phyloP scores from a whole-genome alignment of 2,797 vertebrate species.

The Glyptemys insculpta region DNA sequence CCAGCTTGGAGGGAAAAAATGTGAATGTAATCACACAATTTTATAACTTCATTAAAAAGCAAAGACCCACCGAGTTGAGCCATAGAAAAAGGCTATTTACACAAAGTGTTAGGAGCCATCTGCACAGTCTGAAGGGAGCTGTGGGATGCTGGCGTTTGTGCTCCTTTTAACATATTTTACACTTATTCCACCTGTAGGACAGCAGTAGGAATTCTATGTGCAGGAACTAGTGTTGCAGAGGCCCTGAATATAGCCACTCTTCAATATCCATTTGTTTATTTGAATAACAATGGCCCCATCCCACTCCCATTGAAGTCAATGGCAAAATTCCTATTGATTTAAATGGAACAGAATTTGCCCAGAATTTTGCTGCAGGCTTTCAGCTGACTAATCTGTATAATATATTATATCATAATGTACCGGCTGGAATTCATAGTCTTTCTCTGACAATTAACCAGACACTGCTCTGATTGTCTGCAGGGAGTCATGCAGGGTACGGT shows the following conservation, averaged over 20 bases:
- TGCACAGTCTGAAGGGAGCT: not conserved
- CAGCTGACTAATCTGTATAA: not conserved
- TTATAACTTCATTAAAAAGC: not conserved
- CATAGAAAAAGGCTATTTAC: not conserved
- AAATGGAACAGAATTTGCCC: not conserved
- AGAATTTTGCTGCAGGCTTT: not conserved
- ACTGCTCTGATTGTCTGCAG: slow-evolving; percentile 76
- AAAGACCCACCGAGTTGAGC: not conserved
- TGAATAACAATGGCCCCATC: not conserved
- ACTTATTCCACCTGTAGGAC: not conserved
- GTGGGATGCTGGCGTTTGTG: not conserved
- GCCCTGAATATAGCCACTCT: not conserved
- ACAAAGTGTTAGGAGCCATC: not conserved
- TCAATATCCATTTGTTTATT: not conserved
- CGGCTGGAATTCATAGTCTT: not conserved
- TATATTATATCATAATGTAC: not conserved
- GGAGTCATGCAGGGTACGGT: slow-evolving; percentile 96
- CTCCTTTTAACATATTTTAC: not conserved
- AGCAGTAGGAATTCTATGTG: accelerated
- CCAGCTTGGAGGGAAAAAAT: not conserved
- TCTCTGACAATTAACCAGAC: not conserved
- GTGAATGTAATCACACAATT: not conserved
- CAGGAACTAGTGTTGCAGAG: not conserved
- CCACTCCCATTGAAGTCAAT: not conserved
- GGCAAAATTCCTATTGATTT: not conserved